Base-by-base conservation (phyloP, 2,888 invertebrate species). In the Mycalesis mineus region DNA sequence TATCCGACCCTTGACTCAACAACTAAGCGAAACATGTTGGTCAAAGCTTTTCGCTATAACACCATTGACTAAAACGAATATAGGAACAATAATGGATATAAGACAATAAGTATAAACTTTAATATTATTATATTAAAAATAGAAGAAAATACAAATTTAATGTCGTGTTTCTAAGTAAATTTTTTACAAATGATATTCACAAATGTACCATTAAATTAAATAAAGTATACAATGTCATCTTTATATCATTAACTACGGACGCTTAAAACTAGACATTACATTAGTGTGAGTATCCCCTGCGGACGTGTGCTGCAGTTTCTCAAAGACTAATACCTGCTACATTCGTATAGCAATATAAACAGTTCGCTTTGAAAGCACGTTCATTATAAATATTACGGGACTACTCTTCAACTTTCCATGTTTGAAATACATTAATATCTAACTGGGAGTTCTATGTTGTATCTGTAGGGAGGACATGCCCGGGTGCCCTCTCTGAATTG, bases 351-450 rank as follows among this genome's bases (percentile, higher is more conserved):
- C 15, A 33, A 33, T 44, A 44, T 47, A 33, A 31, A 31, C 15
- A 11, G 4, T 31, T 47, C 45, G 5, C 33, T 47, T 47, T 47
- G 15, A 47, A 47, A 47, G 33, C 47, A 11, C 47, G 33, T 47
- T 47, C 47, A 28, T 50, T 50, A 50, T 50, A 39, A 14, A 40
- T 13, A 47, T 15, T 31, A 33, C 9, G 22, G 51, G 41, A 51
- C 31, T 31, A n/a, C 11, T 51, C 29, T 51, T 41, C 13, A 41
- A 41, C 37, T 40, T 47, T 45, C 33, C 11, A n/a, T 9, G 31
- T 33, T 39, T 31, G 2, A 40, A 51, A 31, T 50, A 33, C 11
- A 55, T 40, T 29, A 8, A 7, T 14, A 31, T 47, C 14, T 39
- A 14, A 28, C 22, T 42, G n/a, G 42, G 28, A 28, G 28, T 42